These are phyloP conservation scores for Natrix natrix DNA, from an alignment of 2,797 vertebrate species.

Conservation along the genomic window DNA sequence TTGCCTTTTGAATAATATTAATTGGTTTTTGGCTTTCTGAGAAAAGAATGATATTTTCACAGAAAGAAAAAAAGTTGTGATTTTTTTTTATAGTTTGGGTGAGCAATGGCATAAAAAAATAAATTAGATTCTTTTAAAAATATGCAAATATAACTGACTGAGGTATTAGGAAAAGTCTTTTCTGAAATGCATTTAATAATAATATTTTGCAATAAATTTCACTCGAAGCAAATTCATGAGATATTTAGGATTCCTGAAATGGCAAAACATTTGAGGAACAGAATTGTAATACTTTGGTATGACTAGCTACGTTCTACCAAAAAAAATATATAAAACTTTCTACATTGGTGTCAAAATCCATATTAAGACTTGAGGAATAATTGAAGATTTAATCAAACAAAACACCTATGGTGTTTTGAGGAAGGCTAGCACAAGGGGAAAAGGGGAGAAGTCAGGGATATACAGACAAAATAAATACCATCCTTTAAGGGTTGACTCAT, in stretches of 20 bases:
- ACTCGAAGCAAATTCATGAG: neutral
- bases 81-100: neutral
- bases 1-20: slow-evolving; percentile 3
- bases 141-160: neutral
- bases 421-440: neutral
- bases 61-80: neutral
- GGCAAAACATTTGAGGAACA: neutral
- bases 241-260: neutral
- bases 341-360: neutral
- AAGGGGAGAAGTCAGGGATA: neutral
- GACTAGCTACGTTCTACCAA: neutral
- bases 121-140: neutral
- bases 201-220: neutral
- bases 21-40: slow-evolving; percentile 6
- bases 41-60: neutral
- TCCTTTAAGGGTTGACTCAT: neutral
- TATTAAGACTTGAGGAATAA: neutral
- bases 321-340: neutral
- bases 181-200: neutral
- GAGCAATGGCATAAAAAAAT: neutral
- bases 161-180: neutral
- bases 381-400: neutral
- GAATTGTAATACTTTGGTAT: neutral
- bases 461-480: neutral
- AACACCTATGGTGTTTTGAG: neutral